Percentiles rank a stretch among this genome's conserved stretches.
Evolutionary conservation across 2,797 vertebrate species (phyloP).

Genomic region (Limosa lapponica): DNA sequence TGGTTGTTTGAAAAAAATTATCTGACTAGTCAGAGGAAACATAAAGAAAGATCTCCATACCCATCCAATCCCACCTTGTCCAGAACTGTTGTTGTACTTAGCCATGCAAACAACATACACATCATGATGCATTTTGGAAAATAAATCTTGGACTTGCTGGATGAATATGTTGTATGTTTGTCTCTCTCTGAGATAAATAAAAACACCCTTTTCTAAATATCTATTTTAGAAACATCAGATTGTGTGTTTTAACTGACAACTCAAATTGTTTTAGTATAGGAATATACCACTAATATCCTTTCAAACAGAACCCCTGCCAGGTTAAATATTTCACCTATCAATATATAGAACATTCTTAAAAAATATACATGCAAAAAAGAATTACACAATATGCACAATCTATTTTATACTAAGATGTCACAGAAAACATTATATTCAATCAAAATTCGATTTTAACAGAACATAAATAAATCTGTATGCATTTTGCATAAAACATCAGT

Average conservation of each 20-base stretch:
- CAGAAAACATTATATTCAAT: not conserved
- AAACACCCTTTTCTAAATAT: not conserved
- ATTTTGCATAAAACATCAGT: not conserved
- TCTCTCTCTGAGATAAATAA: not conserved
- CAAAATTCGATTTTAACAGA: not conserved
- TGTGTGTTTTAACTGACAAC: not conserved
- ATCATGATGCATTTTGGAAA: not conserved
- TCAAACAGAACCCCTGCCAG: not conserved
- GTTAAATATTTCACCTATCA: not conserved
- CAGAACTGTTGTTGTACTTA: not conserved
- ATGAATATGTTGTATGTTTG: not conserved
- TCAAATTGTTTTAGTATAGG: not conserved
- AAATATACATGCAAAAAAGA: not conserved
- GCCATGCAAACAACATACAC: not conserved
- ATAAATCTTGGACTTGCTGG: not conserved
- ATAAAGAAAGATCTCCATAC: not conserved
- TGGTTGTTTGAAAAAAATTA: not conserved
- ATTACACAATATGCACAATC: not conserved
- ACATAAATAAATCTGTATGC: not conserved
- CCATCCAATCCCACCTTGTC: not conserved
- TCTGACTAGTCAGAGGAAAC: not conserved
- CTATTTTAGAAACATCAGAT: not conserved
- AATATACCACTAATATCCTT: not conserved
- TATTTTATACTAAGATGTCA: not conserved
- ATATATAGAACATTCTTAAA: fast-evolving